These are phyloP conservation scores for Parasteatoda lunata DNA, from an alignment of 2,888 invertebrate species.

Conservation along the genomic window DNA sequence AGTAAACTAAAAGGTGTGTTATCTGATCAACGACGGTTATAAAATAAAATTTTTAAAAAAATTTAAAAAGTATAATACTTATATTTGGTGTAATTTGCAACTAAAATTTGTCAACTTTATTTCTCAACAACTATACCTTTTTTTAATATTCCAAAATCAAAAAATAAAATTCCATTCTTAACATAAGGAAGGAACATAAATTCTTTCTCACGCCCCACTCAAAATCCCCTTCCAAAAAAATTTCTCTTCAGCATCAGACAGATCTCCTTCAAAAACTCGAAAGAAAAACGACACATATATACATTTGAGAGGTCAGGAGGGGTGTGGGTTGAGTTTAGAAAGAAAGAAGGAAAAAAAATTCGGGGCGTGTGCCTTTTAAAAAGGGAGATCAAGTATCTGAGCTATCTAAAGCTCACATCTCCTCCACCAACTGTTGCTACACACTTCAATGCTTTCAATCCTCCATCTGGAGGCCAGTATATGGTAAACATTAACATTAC, in stretches of 20 bases:
- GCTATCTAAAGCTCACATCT: constrained; percentile 14
- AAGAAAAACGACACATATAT: background rate
- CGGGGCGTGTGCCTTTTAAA: constrained; percentile 52
- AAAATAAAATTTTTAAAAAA: too few relatives aligned
- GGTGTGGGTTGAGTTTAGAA: background rate
- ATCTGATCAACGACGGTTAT: too few relatives aligned
- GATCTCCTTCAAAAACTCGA: constrained; percentile 3
- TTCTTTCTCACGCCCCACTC: constrained; percentile 58
- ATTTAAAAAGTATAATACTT: too few relatives aligned
- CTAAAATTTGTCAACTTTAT: too few relatives aligned
- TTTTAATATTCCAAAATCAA: too few relatives aligned
- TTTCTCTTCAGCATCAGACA: constrained; percentile 50
- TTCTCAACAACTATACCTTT: too few relatives aligned
- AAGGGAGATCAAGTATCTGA: background rate
- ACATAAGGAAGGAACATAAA: background rate
- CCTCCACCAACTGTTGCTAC: constrained; percentile 53
- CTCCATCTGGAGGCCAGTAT: constrained; percentile 31
- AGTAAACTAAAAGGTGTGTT: too few relatives aligned
- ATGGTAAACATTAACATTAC: constrained; percentile 66
- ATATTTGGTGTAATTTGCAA: too few relatives aligned
- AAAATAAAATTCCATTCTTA: too few relatives aligned
- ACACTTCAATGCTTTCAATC: constrained; percentile 37
- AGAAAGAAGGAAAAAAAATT: constrained; percentile 34
- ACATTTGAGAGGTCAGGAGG: background rate
- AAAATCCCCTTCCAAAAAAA: constrained; percentile 40